phyloP scores from a whole-genome alignment of 2,113 vertebrate genomes.

The Piprites chloris region DNA sequence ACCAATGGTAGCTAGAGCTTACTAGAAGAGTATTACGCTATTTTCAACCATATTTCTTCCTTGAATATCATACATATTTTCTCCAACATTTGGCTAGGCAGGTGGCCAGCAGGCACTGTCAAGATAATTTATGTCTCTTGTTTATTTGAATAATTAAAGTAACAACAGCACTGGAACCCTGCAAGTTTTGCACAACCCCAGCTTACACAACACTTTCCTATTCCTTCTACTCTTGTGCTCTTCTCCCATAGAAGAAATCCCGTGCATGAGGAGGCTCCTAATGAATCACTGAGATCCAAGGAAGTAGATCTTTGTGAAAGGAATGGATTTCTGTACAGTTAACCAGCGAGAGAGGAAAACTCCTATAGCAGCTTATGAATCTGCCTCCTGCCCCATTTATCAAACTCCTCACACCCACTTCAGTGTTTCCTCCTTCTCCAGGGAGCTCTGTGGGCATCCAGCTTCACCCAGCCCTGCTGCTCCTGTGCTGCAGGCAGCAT shows the following conservation, averaged over 20 bases:
- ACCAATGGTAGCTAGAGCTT: not conserved
- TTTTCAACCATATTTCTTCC: not conserved
- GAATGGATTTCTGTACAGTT: not conserved
- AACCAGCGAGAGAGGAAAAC: not conserved
- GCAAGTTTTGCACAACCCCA: not conserved
- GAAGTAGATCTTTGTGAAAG: not conserved
- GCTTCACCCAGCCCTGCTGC: not conserved
- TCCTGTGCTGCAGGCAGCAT: not conserved
- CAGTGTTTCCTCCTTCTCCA: not conserved
- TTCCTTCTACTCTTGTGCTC: not conserved
- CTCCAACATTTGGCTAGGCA: constrained; percentile 56
- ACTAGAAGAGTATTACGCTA: not conserved
- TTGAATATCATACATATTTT: constrained; percentile 15
- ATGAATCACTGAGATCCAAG: not conserved
- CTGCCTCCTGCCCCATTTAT: not conserved
- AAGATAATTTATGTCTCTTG: constrained; percentile 66
- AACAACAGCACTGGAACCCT: constrained; percentile 52
- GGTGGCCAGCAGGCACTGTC: constrained; percentile 65
- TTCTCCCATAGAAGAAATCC: not conserved
- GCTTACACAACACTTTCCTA: not conserved
- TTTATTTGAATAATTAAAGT: constrained; percentile 64
- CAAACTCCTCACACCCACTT: not conserved
- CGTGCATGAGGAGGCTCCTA: not conserved
- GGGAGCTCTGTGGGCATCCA: not conserved
- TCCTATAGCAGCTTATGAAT: rapidly evolving